Conservation (phyloP, 2,113 vertebrate genomes). For the Gadus macrocephalus region DNA sequence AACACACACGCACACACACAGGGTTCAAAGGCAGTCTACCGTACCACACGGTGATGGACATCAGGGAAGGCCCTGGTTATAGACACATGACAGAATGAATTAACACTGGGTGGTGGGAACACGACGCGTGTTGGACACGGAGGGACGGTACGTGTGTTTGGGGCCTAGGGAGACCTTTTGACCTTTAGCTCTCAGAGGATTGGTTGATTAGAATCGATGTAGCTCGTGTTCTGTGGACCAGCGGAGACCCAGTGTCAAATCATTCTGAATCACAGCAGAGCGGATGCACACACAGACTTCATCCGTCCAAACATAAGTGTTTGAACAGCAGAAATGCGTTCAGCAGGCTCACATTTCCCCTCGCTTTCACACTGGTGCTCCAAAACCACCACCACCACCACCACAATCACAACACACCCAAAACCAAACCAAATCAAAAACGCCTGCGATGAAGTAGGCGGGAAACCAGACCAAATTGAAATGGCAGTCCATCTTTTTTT, state of each 20-base stretch:
- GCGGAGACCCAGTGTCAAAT: slow-evolving; percentile 51
- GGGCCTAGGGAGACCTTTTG: too few relatives aligned
- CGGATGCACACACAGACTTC: slow-evolving; percentile 23
- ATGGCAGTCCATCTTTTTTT: slow-evolving; percentile 29
- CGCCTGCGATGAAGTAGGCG: background rate
- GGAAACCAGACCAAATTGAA: background rate
- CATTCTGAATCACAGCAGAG: slow-evolving; percentile 43
- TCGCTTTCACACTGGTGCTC: slow-evolving; percentile 43
- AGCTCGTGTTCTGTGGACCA: background rate
- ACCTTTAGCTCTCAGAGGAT: too few relatives aligned
- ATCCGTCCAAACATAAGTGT: background rate
- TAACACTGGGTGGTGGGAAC: slow-evolving; percentile 37
- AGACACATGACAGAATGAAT: slow-evolving; percentile 29
- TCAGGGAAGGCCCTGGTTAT: too few relatives aligned
- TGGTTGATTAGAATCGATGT: too few relatives aligned
- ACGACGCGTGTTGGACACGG: too few relatives aligned
- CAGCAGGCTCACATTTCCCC: slow-evolving; percentile 52
- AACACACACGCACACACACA: slow-evolving; percentile 43
- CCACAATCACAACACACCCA: slow-evolving; percentile 12
- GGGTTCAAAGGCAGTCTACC: slow-evolving; percentile 13
- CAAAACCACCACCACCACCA: slow-evolving; percentile 37
- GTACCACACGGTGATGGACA: too few relatives aligned
- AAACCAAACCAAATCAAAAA: slow-evolving; percentile 15
- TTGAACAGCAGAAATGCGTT: slow-evolving; percentile 36
- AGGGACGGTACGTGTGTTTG: too few relatives aligned